Base-by-base conservation (phyloP, 2,797 vertebrate species). In the Acanthopagrus latus region DNA sequence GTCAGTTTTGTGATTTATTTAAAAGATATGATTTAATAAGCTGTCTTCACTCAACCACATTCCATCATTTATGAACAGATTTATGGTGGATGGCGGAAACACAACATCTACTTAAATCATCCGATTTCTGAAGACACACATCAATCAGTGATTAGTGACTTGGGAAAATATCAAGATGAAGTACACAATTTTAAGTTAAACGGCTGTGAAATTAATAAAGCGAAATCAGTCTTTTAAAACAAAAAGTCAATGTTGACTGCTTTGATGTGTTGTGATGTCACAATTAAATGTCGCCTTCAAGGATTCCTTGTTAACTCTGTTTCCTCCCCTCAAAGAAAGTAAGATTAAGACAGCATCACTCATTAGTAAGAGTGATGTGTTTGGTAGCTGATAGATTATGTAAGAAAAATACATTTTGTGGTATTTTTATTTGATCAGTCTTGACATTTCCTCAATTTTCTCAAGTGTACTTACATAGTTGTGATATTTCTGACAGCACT, bases 401-500 rank as follows among this genome's bases (percentile, higher is more conserved):
- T 50, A 48, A 3, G 21, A 33, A 29, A 56, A 52, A 25, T 27
- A 7, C 1, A 33, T 20, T 58, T 23, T 23, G 33, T 44, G 21
- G n/a, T 23, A 20, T 25, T n/a, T 23, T 4, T 9, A 44, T 12
- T 23, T 11, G 4, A 5, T 23, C 4, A 4, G 12, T 44, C 7
- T 13, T 44, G 11, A 54, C 8, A 3, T 48, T 18, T 50, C 3
- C 21, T 8, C 52, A n/a, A 4, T 44, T 51, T 56, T 51, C 9
- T 0, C 17, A 23, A 5, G 5, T 27, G 13, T 76, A 64, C 64
- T 18, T 59, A 38, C 47, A 59, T 38, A n/a, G n/a, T 71, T 52
- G 29, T 74, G 50, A 69, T 63, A 63, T 66, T 79, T 81, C 48
- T 62, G 64, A 78, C 48, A n/a, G 62, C 3, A 23, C 43, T 12